Evolutionary conservation across 2,797 vertebrate species (phyloP).

Genomic region (Takifugu ocellatus): DNA sequence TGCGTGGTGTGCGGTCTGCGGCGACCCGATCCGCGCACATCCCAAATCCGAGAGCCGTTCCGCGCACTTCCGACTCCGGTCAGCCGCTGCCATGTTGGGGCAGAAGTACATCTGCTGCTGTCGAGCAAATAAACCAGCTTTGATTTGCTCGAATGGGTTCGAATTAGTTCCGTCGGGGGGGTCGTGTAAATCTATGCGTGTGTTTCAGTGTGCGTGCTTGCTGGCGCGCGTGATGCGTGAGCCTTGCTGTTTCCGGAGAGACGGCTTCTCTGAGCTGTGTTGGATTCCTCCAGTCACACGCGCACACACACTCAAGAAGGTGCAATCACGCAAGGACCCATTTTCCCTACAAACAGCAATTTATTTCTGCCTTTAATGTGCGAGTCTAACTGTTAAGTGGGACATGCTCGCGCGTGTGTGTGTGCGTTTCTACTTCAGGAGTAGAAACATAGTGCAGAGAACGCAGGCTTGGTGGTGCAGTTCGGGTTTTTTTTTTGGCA

Average conservation of each 20-base stretch:
- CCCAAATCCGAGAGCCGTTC: not conserved
- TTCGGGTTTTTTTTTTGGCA: conserved; percentile 34
- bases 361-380: too few relatives aligned
- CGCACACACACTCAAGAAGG: conserved; percentile 2
- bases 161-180: conserved; percentile 1
- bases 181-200: too few relatives aligned
- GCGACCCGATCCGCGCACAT: too few relatives aligned
- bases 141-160: conserved; percentile 11
- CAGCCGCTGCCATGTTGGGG: too few relatives aligned
- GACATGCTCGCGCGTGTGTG: not conserved
- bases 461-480: conserved; percentile 41
- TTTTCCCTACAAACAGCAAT: not conserved
- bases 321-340: conserved; percentile 5
- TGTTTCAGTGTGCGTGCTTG: too few relatives aligned
- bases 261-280: conserved; percentile 6
- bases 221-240: too few relatives aligned
- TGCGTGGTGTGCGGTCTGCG: too few relatives aligned
- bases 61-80: too few relatives aligned
- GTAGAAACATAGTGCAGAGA: conserved; percentile 40
- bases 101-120: too few relatives aligned
- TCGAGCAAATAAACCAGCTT: too few relatives aligned
- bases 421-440: not conserved
- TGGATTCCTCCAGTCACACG: conserved; percentile 54
- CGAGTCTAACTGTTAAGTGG: too few relatives aligned
- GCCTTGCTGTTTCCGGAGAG: not conserved